Evolutionary conservation across 1,140 invertebrate genomes (phyloP), one percentile per base, ranked within the genome.

Genomic region (Drosophila willistoni): DNA sequence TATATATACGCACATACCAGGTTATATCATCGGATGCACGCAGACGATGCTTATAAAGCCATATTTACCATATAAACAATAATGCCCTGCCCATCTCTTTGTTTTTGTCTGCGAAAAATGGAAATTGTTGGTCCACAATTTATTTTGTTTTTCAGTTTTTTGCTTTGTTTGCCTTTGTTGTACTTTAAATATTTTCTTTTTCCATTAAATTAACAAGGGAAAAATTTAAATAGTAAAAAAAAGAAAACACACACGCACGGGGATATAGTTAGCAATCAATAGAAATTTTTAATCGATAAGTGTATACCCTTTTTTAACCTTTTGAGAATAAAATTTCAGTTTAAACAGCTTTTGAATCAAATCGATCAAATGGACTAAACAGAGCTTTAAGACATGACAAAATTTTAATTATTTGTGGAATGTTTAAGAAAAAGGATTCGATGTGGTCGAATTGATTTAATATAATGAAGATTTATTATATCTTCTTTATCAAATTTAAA

Each of bases 111-210:
- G 33, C 9, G 63, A 61, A 64, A 64, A 69, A 54, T 59, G 66
- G 39, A 76, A 76, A 76, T 64, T 69, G 73, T 60, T 55, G 55
- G 44, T 47, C 6, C 14, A 19, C 13, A 44, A 44, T 44, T 44
- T 44, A n/a, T 44, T 36, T 47, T 66, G 42, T 73, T 57, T 69
- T 70, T 76, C 69, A 59, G 51, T 55, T 64, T 64, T 70, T 76
- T 42, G 54, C 29, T 54, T 63, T 76, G 73, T 76, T 76, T 76
- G 55, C 42, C 4, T 36, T 33, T 61, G 34, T 47, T 62, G 57
- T 70, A 61, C 70, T 76, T 75, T 75, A 76, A 75, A 47, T 33
- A 62, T 62, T 22, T 25, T 41, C 57, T 75, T 75, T 75, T 75
- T 22, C 44, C 44, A 51, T 51, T 22, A 51, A 51, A 51, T 51